Base-by-base conservation (phyloP, 2,888 invertebrate species). In the Rhagonycha fulva region DNA sequence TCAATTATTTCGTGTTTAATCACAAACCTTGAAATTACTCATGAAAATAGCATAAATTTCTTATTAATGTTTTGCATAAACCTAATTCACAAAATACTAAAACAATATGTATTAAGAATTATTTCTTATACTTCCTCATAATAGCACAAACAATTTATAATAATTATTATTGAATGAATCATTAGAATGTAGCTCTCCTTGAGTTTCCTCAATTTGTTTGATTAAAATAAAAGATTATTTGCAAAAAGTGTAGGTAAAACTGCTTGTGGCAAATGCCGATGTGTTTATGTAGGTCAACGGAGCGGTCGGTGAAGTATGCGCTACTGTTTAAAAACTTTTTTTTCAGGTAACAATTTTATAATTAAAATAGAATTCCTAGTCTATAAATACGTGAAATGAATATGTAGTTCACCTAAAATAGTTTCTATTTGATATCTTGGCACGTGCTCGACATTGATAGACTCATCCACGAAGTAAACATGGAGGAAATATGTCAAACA, bases 391-490 rank as follows among this genome's bases (percentile, higher is more conserved):
- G 24, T 66, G 63, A 24, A 66, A 66, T 66, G 63, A 66, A 23
- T 47, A 61, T 23, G 47, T 3, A 12, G 63, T 23, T 10, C 47
- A 62, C 66, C 23, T 47, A 71, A 66, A 71, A 71, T 71, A 71
- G 71, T 71, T 66, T 26, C 32, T 71, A 63, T 71, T 71, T 71
- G 62, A 71, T 66, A 71, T 30, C 19, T 24, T 63, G 32, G n/a
- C 71, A 71, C 28, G 71, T 66, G 71, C 23, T 19, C 14, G 71
- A 70, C 23, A 60, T 70, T 70, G 70, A 70, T 60, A 11, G 19
- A 28, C 30, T 30, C 68, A 19, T 28, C 19, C 68, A 68, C 14
- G 32, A 68, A 28, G 68, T 26, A 30, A 68, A 23, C 19, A 30
- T 68, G 30, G 24, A 23, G 67, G 24, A 30, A 28, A 68, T 28